phyloP scores from a whole-genome alignment of 2,113 vertebrate species.

The Pterocles gutturalis region DNA sequence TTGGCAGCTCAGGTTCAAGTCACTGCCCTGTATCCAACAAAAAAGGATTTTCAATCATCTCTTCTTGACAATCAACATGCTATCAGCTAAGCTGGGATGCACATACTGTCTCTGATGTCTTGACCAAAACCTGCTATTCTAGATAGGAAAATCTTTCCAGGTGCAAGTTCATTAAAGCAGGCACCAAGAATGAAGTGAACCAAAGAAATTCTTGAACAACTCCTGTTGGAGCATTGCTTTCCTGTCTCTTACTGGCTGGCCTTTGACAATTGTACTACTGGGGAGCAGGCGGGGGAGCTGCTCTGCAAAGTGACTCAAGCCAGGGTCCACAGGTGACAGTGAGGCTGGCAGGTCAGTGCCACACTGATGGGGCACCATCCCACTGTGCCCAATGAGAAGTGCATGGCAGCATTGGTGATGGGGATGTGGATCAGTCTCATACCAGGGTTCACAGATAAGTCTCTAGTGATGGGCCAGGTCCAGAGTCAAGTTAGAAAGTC shows the following conservation, averaged over 20 bases:
- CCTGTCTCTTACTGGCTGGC: accelerated
- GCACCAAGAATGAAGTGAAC: neutral
- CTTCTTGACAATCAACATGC: neutral
- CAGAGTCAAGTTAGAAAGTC: neutral
- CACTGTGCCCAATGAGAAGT: neutral
- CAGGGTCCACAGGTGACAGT: neutral
- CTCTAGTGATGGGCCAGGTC: neutral
- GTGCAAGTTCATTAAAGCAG: neutral
- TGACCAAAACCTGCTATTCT: neutral
- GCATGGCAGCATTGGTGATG: neutral
- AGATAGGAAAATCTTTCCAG: neutral
- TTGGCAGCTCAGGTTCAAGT: neutral
- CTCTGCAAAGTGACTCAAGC: neutral
- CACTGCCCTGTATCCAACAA: neutral
- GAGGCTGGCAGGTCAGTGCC: neutral
- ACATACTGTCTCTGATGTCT: neutral
- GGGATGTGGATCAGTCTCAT: neutral
- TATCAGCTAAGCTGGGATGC: neutral
- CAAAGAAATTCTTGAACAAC: neutral
- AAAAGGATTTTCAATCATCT: neutral
- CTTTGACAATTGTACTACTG: neutral
- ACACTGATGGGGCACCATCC: too few relatives aligned
- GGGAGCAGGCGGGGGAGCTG: neutral
- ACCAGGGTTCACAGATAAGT: neutral
- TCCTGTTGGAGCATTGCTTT: neutral